Evolutionary conservation across 2,888 invertebrate genomes (phyloP).

Genomic region (Sclerodermus sp.): DNA sequence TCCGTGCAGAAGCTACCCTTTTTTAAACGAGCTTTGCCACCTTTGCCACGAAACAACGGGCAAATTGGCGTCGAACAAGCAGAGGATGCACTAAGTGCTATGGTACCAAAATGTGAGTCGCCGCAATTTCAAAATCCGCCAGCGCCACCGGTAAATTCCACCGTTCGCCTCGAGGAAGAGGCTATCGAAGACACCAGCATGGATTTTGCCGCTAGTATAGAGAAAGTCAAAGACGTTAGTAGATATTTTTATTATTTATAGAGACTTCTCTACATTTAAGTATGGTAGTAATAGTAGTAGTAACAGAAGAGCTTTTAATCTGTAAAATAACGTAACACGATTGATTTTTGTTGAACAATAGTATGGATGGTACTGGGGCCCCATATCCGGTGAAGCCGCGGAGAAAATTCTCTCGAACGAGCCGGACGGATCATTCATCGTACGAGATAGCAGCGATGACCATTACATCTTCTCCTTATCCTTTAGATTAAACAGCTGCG

Average conservation of each 20-base stretch:
- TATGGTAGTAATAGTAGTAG: too few relatives aligned
- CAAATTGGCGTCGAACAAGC: conserved; percentile 53
- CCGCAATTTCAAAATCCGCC: conserved; percentile 43
- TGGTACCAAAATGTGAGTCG: conserved; percentile 47
- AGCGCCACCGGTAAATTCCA: conserved; percentile 12
- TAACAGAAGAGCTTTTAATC: too few relatives aligned
- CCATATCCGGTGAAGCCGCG: conserved; percentile 86
- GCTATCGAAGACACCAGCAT: conserved; percentile 63
- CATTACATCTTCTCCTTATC: conserved; percentile 93
- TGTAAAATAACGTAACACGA: too few relatives aligned
- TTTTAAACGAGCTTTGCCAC: conserved; percentile 69
- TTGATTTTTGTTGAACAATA: conserved; percentile 53
- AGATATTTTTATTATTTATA: background rate
- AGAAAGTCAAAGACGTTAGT: conserved; percentile 92
- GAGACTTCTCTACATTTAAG: background rate
- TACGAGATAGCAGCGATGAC: conserved; percentile 91
- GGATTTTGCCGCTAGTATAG: conserved; percentile 89
- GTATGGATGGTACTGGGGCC: conserved; percentile 98
- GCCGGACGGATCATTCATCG: conserved; percentile 92
- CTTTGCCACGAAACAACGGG: conserved; percentile 63
- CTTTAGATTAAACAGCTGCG: conserved; percentile 86
- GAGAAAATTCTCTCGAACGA: conserved; percentile 89
- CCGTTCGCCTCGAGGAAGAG: conserved; percentile 60
- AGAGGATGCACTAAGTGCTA: conserved; percentile 51
- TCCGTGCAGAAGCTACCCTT: conserved; percentile 61